Percentiles rank a stretch among this genome's conserved stretches.
Conservation (phyloP, 2,113 vertebrate species). For the Mormoops blainvillei region DNA sequence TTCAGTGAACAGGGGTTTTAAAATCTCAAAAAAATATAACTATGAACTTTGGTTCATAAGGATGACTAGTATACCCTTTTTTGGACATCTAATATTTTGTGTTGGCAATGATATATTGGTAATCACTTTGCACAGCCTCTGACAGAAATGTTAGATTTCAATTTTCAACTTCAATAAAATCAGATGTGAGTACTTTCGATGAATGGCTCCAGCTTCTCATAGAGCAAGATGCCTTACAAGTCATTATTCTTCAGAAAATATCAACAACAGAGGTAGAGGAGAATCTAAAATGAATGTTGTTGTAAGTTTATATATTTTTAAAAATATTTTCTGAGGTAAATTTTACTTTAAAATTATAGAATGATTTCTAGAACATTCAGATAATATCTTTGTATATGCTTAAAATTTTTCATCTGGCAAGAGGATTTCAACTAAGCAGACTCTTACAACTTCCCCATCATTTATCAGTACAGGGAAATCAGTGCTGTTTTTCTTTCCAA, state of each 20-base stretch:
- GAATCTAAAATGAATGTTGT: neutral
- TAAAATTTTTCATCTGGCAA: neutral
- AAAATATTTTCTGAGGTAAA: neutral
- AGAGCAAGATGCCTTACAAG: neutral
- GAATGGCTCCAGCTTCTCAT: neutral
- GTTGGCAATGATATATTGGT: neutral
- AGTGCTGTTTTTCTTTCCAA: neutral
- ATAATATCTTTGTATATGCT: neutral
- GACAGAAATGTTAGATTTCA: neutral
- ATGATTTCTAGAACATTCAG: neutral
- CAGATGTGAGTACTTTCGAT: neutral
- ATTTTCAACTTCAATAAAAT: neutral
- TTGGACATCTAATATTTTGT: neutral
- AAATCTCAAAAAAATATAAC: neutral
- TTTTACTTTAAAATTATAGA: slow-evolving; percentile 10
- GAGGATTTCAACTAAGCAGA: neutral
- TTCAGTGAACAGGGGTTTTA: neutral
- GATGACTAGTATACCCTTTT: neutral
- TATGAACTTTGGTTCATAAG: neutral
- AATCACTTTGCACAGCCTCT: neutral
- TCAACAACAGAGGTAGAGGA: neutral
- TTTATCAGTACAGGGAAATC: neutral
- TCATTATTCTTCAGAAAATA: neutral
- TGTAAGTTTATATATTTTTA: slow-evolving; percentile 26
- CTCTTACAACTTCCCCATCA: neutral